These are phyloP conservation scores for Phrynocephalus forsythii DNA, from an alignment of 2,797 vertebrate genomes.

Conservation along the genomic window DNA sequence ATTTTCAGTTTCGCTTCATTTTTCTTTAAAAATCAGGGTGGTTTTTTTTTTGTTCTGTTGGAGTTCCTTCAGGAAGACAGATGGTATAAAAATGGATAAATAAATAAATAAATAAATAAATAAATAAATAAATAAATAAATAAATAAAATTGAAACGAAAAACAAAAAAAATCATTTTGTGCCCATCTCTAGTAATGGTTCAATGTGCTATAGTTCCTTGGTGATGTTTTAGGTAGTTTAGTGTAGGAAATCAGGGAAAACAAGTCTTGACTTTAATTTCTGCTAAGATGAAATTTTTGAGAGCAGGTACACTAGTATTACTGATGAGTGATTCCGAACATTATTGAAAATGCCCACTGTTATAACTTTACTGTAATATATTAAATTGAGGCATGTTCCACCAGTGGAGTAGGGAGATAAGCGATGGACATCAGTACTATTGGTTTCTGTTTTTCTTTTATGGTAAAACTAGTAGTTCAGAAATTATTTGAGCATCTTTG, in stretches of 20 bases:
- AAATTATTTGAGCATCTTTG: too few species aligned
- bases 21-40: too few species aligned
- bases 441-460: not conserved
- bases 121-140: too few species aligned
- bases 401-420: not conserved
- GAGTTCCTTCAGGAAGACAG: too few species aligned
- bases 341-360: not conserved
- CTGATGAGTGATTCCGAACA: not conserved
- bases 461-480: not conserved
- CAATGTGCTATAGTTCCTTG: not conserved
- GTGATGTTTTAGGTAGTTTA: not conserved
- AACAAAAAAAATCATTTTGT: too few species aligned
- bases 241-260: not conserved
- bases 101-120: too few species aligned
- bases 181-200: too few species aligned
- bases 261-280: not conserved
- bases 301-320: not conserved
- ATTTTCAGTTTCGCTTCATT: too few species aligned
- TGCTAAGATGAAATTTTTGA: not conserved
- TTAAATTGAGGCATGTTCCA: not conserved
- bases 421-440: not conserved
- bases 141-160: too few species aligned
- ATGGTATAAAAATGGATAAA: too few species aligned
- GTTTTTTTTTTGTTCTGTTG: too few species aligned
- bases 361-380: not conserved